A percentile compares a stretch with the other conserved stretches of the same genome.
Conservation (phyloP, 2,797 vertebrate genomes). For the Etheostoma nigrum region DNA sequence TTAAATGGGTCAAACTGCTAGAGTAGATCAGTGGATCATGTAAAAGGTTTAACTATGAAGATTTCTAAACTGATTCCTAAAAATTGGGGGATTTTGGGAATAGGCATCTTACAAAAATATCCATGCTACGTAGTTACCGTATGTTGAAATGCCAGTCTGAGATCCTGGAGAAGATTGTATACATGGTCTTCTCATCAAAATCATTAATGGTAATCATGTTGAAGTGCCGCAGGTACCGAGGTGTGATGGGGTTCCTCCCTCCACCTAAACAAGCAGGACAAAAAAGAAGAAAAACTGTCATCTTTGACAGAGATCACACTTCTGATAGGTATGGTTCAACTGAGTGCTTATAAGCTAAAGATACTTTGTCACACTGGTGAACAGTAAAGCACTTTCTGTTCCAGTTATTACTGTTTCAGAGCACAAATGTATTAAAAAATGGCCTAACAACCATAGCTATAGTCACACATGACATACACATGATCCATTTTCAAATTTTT, state of each 20-base stretch:
- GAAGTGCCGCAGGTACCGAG: conserved; percentile 91
- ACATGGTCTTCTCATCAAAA: conserved; percentile 92
- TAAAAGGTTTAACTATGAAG: background rate
- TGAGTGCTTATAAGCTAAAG: background rate
- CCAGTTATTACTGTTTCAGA: background rate
- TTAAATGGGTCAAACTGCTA: background rate
- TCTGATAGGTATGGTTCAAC: background rate
- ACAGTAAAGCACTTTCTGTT: background rate
- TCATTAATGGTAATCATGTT: conserved; percentile 93
- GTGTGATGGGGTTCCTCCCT: conserved; percentile 91
- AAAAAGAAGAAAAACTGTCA: background rate
- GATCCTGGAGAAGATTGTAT: conserved; percentile 93
- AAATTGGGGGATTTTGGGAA: background rate
- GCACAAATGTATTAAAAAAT: background rate
- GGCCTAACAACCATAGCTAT: too few relatives aligned
- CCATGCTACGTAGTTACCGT: conserved; percentile 79
- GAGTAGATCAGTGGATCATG: background rate
- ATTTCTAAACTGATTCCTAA: background rate
- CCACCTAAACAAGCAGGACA: conserved; percentile 83
- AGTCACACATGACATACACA: background rate
- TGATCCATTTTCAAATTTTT: background rate
- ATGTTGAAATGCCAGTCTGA: conserved; percentile 90
- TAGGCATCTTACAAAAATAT: background rate
- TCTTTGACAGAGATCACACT: background rate
- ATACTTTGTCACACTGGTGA: background rate